Evolutionary conservation across 2,888 invertebrate species (phyloP), one percentile per base, ranked within the genome.

Genomic region (Clanis bilineata): DNA sequence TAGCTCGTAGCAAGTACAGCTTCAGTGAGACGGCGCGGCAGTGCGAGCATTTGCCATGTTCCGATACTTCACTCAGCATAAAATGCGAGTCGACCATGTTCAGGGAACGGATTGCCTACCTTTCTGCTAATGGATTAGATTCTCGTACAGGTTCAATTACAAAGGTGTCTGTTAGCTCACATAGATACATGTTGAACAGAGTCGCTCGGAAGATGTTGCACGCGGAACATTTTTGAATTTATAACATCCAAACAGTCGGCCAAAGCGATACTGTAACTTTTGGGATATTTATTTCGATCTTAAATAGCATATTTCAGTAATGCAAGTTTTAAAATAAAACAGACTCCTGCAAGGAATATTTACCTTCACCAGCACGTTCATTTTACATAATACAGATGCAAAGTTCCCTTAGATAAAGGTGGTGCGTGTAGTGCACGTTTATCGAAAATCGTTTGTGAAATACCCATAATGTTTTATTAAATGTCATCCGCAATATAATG

Each of bases 401-500:
- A 51, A 51, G 18, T 32, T 51, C 18, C 47, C 18, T 32, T 15
- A n/a, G 51, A 51, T 51, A 51, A 32, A 15, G 18, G 28, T 9
- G 51, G 32, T 21, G 51, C 32, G 63, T 68, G 66, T 71, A 73
- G 76, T 70, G 66, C 70, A 71, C 71, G 82, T 80, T 86, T 88
- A 90, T 88, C 88, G 85, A 86, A 84, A 86, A 85, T 72, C 85
- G 82, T 84, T 84, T 77, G 77, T 71, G 76, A 79, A 79, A 83
- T 77, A 82, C 76, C 83, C 86, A 86, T 90, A 91, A 90, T 88
- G 90, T 90, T 90, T 89, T 91, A 92, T 91, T 88, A 91, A 90
- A 92, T 87, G 91, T 88, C 91, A 90, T 90, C 88, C 89, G 85
- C 90, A 86, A 88, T 88, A 89, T 90, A 91, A 92, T 91, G 91